Percentiles rank a stretch among this genome's conserved stretches.
These are phyloP conservation scores for Notolepis coatsorum DNA, from an alignment of 2,797 vertebrate species.

Conservation along the genomic window DNA sequence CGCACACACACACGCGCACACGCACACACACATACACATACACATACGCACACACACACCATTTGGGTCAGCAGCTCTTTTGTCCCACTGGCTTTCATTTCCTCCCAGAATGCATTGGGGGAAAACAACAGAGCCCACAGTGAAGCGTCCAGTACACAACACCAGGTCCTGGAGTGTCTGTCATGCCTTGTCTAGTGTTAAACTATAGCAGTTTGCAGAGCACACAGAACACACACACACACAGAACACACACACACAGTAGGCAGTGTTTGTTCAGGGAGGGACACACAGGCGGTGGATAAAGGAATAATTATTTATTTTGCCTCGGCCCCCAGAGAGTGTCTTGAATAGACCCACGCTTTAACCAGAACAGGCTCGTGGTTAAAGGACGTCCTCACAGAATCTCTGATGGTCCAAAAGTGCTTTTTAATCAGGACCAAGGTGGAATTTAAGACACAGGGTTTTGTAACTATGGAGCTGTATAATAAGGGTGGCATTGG, in stretches of 20 bases:
- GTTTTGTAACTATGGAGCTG: no score
- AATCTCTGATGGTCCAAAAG: constrained; percentile 21
- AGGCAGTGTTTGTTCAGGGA: constrained; percentile 54
- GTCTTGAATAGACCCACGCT: constrained; percentile 42
- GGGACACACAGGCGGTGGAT: constrained; percentile 34
- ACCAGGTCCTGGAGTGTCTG: constrained; percentile 21
- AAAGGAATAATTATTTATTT: constrained; percentile 56
- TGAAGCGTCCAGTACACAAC: constrained; percentile 3
- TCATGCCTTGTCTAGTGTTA: constrained; percentile 23
- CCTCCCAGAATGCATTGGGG: constrained; percentile 21
- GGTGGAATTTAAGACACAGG: neutral
- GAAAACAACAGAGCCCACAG: constrained; percentile 31
- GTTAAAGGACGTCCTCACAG: constrained; percentile 42
- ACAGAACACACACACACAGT: neutral
- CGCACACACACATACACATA: neutral
- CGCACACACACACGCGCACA: neutral
- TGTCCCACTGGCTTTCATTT: constrained; percentile 11
- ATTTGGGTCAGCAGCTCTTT: constrained; percentile 23
- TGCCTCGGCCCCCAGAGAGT: constrained; percentile 33
- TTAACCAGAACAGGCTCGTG: constrained; percentile 46
- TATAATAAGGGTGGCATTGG: no score
- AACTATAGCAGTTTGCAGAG: constrained; percentile 41
- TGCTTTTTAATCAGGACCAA: neutral
- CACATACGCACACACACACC: neutral
- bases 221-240: constrained; percentile 29